Percentiles rank a stretch among this genome's conserved stretches.
Conservation (phyloP, 1,140 invertebrate genomes). For the Apis laboriosa region DNA sequence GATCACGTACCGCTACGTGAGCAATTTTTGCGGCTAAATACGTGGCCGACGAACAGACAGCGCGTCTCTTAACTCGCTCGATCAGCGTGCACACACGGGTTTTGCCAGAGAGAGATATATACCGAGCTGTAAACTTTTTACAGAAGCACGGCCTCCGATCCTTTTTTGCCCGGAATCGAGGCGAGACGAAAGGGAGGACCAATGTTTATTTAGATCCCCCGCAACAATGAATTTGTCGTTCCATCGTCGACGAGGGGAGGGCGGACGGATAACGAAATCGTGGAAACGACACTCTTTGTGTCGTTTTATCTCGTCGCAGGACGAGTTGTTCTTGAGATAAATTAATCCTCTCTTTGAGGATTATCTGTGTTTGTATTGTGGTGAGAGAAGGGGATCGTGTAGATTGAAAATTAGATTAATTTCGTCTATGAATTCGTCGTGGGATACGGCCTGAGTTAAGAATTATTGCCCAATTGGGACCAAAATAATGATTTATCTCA, state of each 20-base stretch:
- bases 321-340: background rate
- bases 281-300: no score
- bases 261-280: background rate
- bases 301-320: background rate
- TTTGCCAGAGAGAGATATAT: constrained; percentile 1
- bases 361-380: no score
- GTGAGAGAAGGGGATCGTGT: no score
- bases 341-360: background rate
- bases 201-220: background rate
- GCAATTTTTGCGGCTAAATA: constrained; percentile 52
- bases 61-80: constrained; percentile 25
- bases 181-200: background rate
- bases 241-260: background rate
- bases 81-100: constrained; percentile 28
- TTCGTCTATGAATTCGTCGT: background rate
- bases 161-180: constrained; percentile 31
- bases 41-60: constrained; percentile 26
- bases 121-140: constrained; percentile 57
- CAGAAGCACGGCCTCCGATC: background rate
- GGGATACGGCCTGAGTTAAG: no score
- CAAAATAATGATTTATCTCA: no score
- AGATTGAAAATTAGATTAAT: background rate
- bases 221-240: background rate
- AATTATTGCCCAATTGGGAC: no score
- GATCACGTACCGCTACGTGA: constrained; percentile 38